Percentiles rank a stretch among this genome's conserved stretches.
Conservation (phyloP, 1,140 invertebrate species). For the Portunus trituberculatus region DNA sequence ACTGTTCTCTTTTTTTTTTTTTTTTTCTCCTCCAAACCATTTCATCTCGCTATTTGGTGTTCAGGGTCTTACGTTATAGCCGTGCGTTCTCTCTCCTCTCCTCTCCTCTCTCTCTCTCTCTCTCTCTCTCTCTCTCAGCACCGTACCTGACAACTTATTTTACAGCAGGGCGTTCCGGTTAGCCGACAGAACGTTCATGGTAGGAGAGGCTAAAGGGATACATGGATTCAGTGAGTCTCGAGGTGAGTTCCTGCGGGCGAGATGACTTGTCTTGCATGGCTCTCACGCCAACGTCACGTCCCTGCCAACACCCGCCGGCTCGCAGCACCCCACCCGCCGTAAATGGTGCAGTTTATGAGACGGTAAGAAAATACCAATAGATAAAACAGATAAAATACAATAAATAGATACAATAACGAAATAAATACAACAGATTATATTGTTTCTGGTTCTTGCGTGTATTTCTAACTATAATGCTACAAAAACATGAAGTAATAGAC, state of each 20-base stretch:
- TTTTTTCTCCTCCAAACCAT: conserved; percentile 9
- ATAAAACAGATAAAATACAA: no score
- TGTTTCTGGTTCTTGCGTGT: no score
- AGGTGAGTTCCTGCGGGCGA: neutral
- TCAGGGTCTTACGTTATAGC: neutral
- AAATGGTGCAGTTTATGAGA: no score
- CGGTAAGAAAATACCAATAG: no score
- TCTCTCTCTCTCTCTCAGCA: conserved; percentile 1
- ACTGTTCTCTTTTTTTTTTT: neutral
- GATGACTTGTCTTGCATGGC: neutral
- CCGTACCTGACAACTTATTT: neutral
- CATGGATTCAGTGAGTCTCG: neutral
- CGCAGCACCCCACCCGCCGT: neutral
- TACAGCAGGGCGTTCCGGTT: neutral
- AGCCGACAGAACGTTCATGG: neutral
- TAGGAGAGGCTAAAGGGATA: neutral
- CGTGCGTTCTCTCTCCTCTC: no score
- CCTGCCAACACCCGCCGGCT: neutral
- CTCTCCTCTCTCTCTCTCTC: conserved; percentile 3
- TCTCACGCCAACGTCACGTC: neutral
- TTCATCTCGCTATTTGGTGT: conserved; percentile 1
- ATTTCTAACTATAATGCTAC: no score
- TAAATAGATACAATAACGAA: no score
- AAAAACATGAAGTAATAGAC: no score
- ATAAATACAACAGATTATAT: no score